Evolutionary conservation across 1,140 invertebrate genomes (phyloP), one percentile per base, ranked within the genome.

Genomic region (Zophobas atratus): DNA sequence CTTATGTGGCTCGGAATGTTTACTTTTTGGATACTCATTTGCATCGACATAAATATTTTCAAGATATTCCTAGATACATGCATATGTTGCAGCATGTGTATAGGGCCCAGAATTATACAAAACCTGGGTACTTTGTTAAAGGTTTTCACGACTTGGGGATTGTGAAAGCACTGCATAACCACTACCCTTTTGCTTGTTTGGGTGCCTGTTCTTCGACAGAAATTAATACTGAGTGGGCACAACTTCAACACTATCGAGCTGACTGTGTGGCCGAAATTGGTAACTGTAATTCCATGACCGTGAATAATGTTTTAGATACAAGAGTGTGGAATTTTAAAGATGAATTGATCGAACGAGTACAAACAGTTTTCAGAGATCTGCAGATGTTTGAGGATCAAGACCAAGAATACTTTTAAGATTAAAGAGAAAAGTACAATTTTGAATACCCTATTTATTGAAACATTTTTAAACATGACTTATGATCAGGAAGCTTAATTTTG

Each of bases 61-160:
- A 92, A 80, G 93, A 94, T 80, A 93, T 95, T 79, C 96, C 96
- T 32, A 92, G 90, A 76, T 96, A 97, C 85, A 92, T 97, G 91
- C 95, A 97, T 86, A 97, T 97, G 95, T 85, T 97, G 82, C 95
- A 97, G 87, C 96, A 97, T 86, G 95, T 97, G 1, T 95, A 96
- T 83, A 91, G 96, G 1, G 93, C 94, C 72, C 92, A 92, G 82
- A 97, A 97, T 87, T 97, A 95, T 86, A 97, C 96, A 0, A 96
- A 96, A 86, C 95, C 95, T 0, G 95, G 96, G 81, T 94, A 95
- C 85, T 97, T 97, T 86, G 93, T 97, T 46, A 98, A 98, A 87
- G 96, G 95, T 86, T 97, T 97, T 88, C 96, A 97, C 85, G 95
- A 97, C 87, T 94, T 95, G 1, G 93, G 95, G 80, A 90, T 94